Base-by-base conservation (phyloP, 2,113 vertebrate genomes). In the Notothenia rossii region DNA sequence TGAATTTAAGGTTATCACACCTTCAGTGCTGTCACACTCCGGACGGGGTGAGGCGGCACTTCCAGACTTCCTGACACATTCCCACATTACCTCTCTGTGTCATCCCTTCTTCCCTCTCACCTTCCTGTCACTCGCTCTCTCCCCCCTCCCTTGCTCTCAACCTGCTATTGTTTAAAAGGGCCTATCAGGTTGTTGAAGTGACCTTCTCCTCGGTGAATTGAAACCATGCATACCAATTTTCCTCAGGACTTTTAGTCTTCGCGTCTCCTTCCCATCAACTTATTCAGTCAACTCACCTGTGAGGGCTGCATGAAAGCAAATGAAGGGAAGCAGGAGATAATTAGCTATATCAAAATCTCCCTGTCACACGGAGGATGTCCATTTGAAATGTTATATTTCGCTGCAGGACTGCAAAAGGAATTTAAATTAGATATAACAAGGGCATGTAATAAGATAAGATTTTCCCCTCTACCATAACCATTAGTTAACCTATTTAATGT, bases 401-500 rank as follows among this genome's bases (percentile, higher is more conserved):
- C 77, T 59, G 76, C 82, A 77, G 79, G 75, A 77, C 80, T 64
- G 75, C 78, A 66, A 73, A 80, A 77, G 74, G 84, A 90, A 91
- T 91, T 90, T 85, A 89, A 91, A 92, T 90, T 73, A 84, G 87
- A 76, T 81, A 84, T 83, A 91, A 89, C 82, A 85, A 84, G 86
- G 85, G 78, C 74, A 91, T 89, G 85, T 91, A 91, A 92, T 91
- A 91, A 81, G 86, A 88, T 84, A 84, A 63, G 73, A 62, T 88
- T 92, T 85, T 43, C 69, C 51, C 86, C 51, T 58, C 72, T 29
- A 77, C 79, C 81, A 67, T 85, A 88, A 89, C 88, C 84, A 86
- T 90, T 91, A 91, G 84, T 91, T 92, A 92, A 90, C 86, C 90
- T 86, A 84, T 92, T 92, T 90, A 90, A 92, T 87, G 80, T 87